Evolutionary conservation across 1,140 invertebrate genomes (phyloP), one percentile per base, ranked within the genome.

Genomic region (Aphaenogaster ashmeadi): DNA sequence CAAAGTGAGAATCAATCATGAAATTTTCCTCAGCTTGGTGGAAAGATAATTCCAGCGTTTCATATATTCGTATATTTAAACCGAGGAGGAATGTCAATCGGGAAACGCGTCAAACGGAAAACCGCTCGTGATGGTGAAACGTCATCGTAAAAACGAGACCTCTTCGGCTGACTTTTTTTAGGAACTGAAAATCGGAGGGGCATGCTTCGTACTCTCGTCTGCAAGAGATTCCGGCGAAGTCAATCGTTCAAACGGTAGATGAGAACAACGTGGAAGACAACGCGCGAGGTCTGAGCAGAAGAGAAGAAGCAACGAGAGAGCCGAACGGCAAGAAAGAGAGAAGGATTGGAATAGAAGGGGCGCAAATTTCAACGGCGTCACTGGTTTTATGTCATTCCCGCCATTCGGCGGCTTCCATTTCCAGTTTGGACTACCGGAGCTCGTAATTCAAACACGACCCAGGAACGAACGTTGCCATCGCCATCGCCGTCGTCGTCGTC

Each of bases 401-500:
- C 91, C 92, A 92, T 92, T 93, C 89, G 92, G 92, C 74, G 90
- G 93, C 87, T 91, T 91, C 92, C 89, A 93, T 93, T 93, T 91
- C 89, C 90, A 91, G 91, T 87, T 71, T 80, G 91, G 91, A 74
- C 91, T 91, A 87, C 67, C 74, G 54, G 56, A 80, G 89, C 87
- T 92, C 91, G 91, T 92, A 92, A 92, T 88, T 92, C 91, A 92
- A 91, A 91, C 90, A 87, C 88, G 69, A 91, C 47, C 89, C 64
- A 85, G 78, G 87, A 91, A 91, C 90, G 72, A 87, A 87, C 87
- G 89, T 86, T 47, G 69, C 33, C 62, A 36, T 67, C 77, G 71
- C 60, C 66, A 74, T 44, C 67, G 71, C 52, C 58, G 54, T 69
- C 64, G 81, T 86, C 87, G 71, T 90, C 69, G 77, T 81, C 79